phyloP scores from a whole-genome alignment of 92 coral and sea anemone species.

The Pocillopora grandis region DNA sequence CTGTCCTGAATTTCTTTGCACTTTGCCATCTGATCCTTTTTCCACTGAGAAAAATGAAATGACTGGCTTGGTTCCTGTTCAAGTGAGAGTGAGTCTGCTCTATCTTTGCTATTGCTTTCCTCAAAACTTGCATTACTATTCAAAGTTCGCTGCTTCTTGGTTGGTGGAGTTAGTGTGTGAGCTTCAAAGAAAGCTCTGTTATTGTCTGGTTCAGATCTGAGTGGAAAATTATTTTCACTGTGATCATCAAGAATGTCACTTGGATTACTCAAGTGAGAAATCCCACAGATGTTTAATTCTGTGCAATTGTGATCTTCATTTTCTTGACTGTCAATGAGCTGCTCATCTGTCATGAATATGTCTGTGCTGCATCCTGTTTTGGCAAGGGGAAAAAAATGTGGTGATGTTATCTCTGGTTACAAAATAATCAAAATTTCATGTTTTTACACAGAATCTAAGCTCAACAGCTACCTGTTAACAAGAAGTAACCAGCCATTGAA shows the following conservation, averaged over 20 bases:
- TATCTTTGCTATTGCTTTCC: background rate
- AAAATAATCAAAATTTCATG: background rate
- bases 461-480: no score
- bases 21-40: conserved; percentile 59
- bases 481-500: no score
- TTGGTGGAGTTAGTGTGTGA: conserved; percentile 5
- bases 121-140: background rate
- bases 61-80: conserved; percentile 29
- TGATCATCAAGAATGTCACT: background rate
- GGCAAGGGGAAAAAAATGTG: background rate
- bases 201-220: background rate
- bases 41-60: conserved; percentile 83
- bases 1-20: conserved; percentile 50
- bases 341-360: background rate
- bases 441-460: no score
- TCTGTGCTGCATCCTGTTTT: background rate
- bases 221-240: background rate
- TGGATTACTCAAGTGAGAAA: conserved; percentile 26
- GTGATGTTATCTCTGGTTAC: background rate
- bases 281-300: conserved; percentile 25
- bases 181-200: background rate
- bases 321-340: background rate
- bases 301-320: background rate
- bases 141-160: background rate
- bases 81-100: background rate